These are phyloP conservation scores for Cryptus viduatorius DNA, from an alignment of 2,888 invertebrate genomes.

Conservation along the genomic window DNA sequence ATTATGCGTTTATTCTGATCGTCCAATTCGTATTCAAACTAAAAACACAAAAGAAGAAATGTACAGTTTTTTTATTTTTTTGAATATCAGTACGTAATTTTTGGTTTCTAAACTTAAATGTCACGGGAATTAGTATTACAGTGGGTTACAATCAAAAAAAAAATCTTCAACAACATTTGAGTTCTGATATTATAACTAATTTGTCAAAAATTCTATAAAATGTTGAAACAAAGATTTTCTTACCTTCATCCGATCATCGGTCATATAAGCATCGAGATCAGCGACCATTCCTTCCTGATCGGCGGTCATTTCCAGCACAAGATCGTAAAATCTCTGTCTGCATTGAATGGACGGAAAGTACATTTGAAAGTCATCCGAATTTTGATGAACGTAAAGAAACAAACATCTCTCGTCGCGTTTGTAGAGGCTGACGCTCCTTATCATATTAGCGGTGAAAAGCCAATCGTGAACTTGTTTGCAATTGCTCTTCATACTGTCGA, in stretches of 20 bases:
- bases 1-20: constrained; percentile 94
- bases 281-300: constrained; percentile 93
- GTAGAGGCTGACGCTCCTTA: constrained; percentile 96
- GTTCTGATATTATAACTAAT: no score
- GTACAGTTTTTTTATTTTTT: neutral
- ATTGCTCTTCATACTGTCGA: constrained; percentile 91
- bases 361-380: constrained; percentile 99
- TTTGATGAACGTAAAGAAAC: constrained; percentile 98
- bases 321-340: constrained; percentile 93
- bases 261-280: constrained; percentile 91
- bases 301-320: constrained; percentile 94
- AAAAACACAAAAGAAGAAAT: constrained; percentile 72
- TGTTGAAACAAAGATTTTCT: constrained; percentile 24
- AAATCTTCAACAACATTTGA: neutral
- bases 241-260: constrained; percentile 91
- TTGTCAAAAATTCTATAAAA: neutral
- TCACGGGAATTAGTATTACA: no score
- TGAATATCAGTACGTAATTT: constrained; percentile 1
- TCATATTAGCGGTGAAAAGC: constrained; percentile 96
- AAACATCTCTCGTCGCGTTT: constrained; percentile 98
- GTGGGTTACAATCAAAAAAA: neutral
- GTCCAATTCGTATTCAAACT: constrained; percentile 98
- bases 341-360: constrained; percentile 96
- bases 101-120: neutral
- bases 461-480: constrained; percentile 97